These are phyloP conservation scores for Lamprologus speciosus DNA, from an alignment of 2,113 vertebrate species.

Conservation along the genomic window DNA sequence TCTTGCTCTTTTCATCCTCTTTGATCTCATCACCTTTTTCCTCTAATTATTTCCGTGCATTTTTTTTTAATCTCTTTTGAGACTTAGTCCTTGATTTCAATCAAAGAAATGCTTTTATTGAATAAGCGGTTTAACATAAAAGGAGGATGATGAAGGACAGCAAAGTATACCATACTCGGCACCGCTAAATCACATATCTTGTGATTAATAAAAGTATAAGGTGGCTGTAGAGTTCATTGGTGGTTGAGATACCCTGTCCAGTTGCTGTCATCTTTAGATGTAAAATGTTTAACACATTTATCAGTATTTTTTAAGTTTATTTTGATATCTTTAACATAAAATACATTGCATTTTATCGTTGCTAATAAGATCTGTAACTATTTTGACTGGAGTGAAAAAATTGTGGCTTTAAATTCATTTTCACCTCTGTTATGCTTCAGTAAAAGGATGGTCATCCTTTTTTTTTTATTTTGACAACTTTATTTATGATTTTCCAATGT, in stretches of 20 bases:
- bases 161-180: neutral
- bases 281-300: neutral
- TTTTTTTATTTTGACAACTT: too few relatives aligned
- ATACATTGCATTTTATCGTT: neutral
- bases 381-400: neutral
- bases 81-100: constrained; percentile 17
- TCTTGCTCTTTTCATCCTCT: neutral
- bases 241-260: neutral
- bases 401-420: neutral
- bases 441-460: neutral
- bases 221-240: neutral
- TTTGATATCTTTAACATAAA: neutral
- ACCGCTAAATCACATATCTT: neutral
- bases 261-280: neutral
- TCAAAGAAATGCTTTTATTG: constrained; percentile 29
- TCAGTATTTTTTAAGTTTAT: neutral
- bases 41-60: neutral
- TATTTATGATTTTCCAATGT: too few relatives aligned
- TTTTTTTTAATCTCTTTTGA: neutral
- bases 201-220: neutral
- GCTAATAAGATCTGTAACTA: neutral
- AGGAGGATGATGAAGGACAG: neutral
- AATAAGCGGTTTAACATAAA: constrained; percentile 35
- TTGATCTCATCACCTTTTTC: neutral
- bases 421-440: neutral